These are phyloP conservation scores for Fistularia commersonii DNA, from an alignment of 2,797 vertebrate genomes.

Conservation along the genomic window DNA sequence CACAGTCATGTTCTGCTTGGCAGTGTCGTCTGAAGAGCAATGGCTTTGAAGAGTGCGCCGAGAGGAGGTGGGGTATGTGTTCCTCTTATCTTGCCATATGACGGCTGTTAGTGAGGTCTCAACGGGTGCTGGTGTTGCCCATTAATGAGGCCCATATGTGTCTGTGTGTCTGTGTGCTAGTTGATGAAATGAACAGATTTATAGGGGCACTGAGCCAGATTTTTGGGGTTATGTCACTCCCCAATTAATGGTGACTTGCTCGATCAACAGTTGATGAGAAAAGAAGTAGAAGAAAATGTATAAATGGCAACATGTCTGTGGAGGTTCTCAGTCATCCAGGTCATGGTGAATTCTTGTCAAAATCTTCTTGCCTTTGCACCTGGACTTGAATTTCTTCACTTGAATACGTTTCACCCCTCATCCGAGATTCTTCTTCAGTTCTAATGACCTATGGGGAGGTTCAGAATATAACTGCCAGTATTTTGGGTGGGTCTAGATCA, in stretches of 20 bases:
- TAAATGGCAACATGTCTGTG: no score
- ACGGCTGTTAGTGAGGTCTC: slow-evolving; percentile 67
- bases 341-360: no score
- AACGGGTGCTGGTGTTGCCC: slow-evolving; percentile 40
- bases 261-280: slow-evolving; percentile 8
- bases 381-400: no score
- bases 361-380: no score
- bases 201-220: slow-evolving; percentile 13
- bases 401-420: no score
- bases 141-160: slow-evolving; percentile 54
- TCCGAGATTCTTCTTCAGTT: no score
- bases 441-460: no score
- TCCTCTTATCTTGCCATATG: slow-evolving; percentile 62
- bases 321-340: no score
- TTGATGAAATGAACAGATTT: slow-evolving; percentile 27
- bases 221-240: slow-evolving; percentile 23
- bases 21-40: slow-evolving; percentile 63
- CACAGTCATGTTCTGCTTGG: slow-evolving; percentile 45
- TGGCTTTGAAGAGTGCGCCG: slow-evolving; percentile 59
- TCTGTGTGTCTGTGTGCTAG: slow-evolving; percentile 7
- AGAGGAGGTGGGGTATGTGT: slow-evolving; percentile 48
- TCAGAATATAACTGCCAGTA: no score
- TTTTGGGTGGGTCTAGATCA: no score
- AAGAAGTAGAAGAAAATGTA: no score
- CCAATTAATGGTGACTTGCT: slow-evolving; percentile 1